Percentiles rank a stretch among this genome's conserved stretches.
Evolutionary conservation across 1,140 invertebrate species (phyloP).

Genomic region (Lordiphosa stackelbergi): DNA sequence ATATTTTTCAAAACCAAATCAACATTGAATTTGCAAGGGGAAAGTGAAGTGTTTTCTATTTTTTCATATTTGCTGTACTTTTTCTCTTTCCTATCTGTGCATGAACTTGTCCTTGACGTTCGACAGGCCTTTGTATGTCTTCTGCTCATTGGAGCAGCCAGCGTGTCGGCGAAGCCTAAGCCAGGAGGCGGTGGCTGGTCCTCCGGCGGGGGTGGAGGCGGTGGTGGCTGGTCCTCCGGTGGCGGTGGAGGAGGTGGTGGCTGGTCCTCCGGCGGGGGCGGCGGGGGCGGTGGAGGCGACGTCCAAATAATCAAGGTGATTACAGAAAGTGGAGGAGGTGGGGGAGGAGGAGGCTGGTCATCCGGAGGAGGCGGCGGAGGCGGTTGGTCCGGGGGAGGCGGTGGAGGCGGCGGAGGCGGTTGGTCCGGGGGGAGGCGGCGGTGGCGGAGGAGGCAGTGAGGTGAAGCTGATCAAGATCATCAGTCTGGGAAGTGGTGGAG

Average conservation of each 20-base stretch:
- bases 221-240: conserved; percentile 43
- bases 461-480: conserved; percentile 8
- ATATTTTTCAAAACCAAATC: too few relatives aligned
- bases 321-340: conserved; percentile 38
- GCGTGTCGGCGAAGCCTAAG: conserved; percentile 66
- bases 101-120: too few relatives aligned
- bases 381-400: too few relatives aligned
- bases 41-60: conserved; percentile 1
- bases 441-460: conserved; percentile 31
- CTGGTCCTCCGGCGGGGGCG: conserved; percentile 24
- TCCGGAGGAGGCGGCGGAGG: conserved; percentile 42
- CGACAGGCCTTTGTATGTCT: conserved; percentile 67
- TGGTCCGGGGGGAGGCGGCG: conserved; percentile 52
- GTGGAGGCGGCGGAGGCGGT: conserved; percentile 14
- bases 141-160: conserved; percentile 60
- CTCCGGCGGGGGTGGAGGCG: conserved; percentile 46
- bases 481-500: conserved; percentile 25
- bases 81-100: conserved; percentile 2
- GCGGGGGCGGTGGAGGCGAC: conserved; percentile 28
- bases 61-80: not conserved
- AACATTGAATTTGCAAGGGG: too few relatives aligned
- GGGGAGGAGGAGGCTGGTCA: conserved; percentile 49
- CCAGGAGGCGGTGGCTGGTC: conserved; percentile 52
- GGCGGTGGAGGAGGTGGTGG: conserved; percentile 42
- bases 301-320: conserved; percentile 35